Conservation (phyloP, 2,113 vertebrate genomes). For the Struthio camelus region DNA sequence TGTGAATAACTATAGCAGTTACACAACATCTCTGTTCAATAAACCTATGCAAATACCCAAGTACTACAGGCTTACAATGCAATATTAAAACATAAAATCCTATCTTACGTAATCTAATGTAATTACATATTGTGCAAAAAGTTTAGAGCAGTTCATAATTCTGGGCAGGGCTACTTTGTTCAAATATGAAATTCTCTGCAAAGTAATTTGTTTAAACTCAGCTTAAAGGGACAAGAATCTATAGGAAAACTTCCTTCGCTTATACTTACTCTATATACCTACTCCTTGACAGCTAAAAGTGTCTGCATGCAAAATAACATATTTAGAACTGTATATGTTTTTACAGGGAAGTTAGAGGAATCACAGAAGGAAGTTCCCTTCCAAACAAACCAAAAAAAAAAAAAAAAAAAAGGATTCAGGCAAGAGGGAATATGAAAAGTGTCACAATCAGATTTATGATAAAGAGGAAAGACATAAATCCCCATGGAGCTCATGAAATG, state of each 20-base stretch:
- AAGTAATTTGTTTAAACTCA: not conserved
- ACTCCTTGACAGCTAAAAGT: not conserved
- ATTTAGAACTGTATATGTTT: not conserved
- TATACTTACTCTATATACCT: not conserved
- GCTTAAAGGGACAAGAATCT: not conserved
- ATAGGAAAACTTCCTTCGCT: not conserved
- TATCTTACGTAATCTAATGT: not conserved
- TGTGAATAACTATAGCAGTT: slow-evolving; percentile 26
- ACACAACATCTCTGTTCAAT: slow-evolving; percentile 44
- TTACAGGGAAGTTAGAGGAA: not conserved
- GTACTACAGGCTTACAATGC: slow-evolving; percentile 42
- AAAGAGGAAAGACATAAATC: slow-evolving; percentile 1
- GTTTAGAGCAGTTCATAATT: slow-evolving; percentile 32
- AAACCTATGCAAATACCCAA: slow-evolving; percentile 48
- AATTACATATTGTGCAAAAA: slow-evolving; percentile 37
- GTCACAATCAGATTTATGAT: not conserved
- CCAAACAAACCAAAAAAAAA: too few relatives aligned
- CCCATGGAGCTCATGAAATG: not conserved
- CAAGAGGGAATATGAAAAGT: not conserved
- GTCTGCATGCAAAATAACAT: not conserved
- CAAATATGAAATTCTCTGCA: not conserved
- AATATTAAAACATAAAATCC: slow-evolving; percentile 26
- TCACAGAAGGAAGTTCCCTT: not conserved
- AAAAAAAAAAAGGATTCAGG: not conserved
- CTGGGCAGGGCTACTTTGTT: slow-evolving; percentile 28